Percentiles rank a stretch among this genome's conserved stretches.
Evolutionary conservation across 2,113 vertebrate genomes (phyloP).

Genomic region (Takifugu bimaculatus): DNA sequence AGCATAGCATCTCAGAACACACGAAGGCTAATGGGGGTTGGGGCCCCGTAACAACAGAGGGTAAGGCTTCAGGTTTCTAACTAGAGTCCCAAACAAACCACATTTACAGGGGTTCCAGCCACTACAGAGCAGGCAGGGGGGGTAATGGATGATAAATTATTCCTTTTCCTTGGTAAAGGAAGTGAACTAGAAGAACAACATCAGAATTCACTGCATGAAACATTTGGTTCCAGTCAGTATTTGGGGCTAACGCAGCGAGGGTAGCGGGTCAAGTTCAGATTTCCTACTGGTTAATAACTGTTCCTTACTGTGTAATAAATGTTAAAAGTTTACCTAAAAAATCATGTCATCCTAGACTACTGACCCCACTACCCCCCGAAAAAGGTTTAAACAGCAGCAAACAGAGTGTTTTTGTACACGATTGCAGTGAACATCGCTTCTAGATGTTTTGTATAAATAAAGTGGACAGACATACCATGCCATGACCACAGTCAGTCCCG

Average conservation of each 20-base stretch:
- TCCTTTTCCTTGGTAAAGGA: constrained; percentile 36
- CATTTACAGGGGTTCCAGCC: constrained; percentile 45
- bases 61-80: constrained; percentile 61
- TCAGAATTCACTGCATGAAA: constrained; percentile 38
- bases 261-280: too few species aligned
- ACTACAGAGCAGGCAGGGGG: constrained; percentile 30
- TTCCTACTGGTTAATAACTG: too few species aligned
- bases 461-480: constrained; percentile 81
- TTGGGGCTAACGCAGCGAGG: too few species aligned
- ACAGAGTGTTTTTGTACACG: too few species aligned
- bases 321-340: too few species aligned
- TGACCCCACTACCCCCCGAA: too few species aligned
- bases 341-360: too few species aligned
- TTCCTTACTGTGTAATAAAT: too few species aligned
- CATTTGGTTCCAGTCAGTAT: constrained; percentile 12
- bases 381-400: too few species aligned
- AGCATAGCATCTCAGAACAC: constrained; percentile 72
- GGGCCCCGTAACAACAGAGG: constrained; percentile 49
- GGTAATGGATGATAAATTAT: constrained; percentile 55
- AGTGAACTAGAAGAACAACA: constrained; percentile 29
- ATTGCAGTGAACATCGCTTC: background rate
- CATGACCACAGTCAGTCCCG: constrained; percentile 87
- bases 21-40: constrained; percentile 64
- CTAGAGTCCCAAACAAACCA: constrained; percentile 55
- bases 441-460: background rate